These are phyloP conservation scores for Clistopyga incitator DNA, from an alignment of 2,888 invertebrate species.

Conservation along the genomic window DNA sequence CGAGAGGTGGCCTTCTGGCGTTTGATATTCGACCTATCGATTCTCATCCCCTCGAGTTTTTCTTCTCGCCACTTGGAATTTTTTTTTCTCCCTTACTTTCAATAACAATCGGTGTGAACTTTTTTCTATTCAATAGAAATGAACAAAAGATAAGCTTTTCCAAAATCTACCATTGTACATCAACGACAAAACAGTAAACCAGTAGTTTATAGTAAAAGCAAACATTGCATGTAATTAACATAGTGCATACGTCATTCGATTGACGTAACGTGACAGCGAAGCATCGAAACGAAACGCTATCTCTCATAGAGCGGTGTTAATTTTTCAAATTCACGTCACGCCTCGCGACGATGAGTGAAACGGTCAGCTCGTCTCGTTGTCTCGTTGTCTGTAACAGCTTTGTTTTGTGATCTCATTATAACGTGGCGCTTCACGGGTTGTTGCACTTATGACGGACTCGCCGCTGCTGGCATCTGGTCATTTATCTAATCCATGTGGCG, in stretches of 20 bases:
- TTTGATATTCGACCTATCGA: slow-evolving; percentile 61
- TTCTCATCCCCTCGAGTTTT: slow-evolving; percentile 39
- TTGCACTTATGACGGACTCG: slow-evolving; percentile 76
- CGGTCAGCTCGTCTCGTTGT: slow-evolving; percentile 43
- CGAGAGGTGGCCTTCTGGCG: slow-evolving; percentile 65
- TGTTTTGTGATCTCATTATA: slow-evolving; percentile 77
- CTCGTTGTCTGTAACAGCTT: slow-evolving; percentile 66
- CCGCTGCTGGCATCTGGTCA: slow-evolving; percentile 72
- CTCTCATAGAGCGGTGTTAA: slow-evolving; percentile 33
- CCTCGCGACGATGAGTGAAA: slow-evolving; percentile 55
- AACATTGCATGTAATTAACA: too few relatives aligned
- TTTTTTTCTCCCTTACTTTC: slow-evolving; percentile 30
- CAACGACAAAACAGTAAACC: too few relatives aligned
- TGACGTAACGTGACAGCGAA: not conserved
- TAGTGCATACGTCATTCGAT: not conserved
- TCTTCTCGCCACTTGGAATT: slow-evolving; percentile 13
- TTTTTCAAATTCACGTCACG: slow-evolving; percentile 63
- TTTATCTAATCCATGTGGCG: slow-evolving; percentile 76
- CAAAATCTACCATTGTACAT: too few relatives aligned
- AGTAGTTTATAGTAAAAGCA: too few relatives aligned
- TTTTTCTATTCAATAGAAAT: too few relatives aligned
- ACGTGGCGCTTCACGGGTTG: slow-evolving; percentile 76
- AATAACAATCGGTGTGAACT: slow-evolving; percentile 11
- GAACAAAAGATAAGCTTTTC: too few relatives aligned
- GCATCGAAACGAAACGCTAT: slow-evolving; percentile 8